A percentile compares a stretch with the other conserved stretches of the same genome.
Evolutionary conservation across 2,113 vertebrate species (phyloP).

Genomic region (Corythoichthys haematopterus): DNA sequence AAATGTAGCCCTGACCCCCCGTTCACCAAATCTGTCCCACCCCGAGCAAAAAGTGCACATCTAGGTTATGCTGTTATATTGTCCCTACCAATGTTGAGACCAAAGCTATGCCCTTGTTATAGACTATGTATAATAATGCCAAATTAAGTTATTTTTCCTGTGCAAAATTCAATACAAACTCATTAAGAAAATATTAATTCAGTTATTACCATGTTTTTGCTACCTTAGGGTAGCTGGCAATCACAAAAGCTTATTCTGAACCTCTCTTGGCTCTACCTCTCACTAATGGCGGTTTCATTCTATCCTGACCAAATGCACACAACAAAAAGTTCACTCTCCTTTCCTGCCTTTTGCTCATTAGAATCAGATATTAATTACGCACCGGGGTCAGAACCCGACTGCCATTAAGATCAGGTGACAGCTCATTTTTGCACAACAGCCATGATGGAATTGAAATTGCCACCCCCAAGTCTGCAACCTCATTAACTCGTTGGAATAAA

Average conservation of each 20-base stretch:
- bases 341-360: slow-evolving; percentile 50
- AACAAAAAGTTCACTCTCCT: slow-evolving; percentile 31
- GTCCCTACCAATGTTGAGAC: too few relatives aligned
- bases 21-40: too few relatives aligned
- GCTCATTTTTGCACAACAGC: slow-evolving; percentile 67
- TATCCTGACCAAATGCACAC: slow-evolving; percentile 15
- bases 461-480: slow-evolving; percentile 58
- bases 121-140: neutral
- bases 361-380: slow-evolving; percentile 59
- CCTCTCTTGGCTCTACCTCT: neutral
- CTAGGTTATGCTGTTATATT: too few relatives aligned
- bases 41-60: too few relatives aligned
- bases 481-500: slow-evolving; percentile 73
- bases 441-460: slow-evolving; percentile 55
- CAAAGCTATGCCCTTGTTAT: too few relatives aligned
- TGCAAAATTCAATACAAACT: neutral
- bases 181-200: neutral
- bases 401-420: slow-evolving; percentile 63
- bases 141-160: neutral
- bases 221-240: neutral
- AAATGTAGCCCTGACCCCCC: too few relatives aligned
- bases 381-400: slow-evolving; percentile 42
- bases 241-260: neutral
- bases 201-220: neutral
- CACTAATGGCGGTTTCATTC: neutral